Evolutionary conservation across 2,797 vertebrate species (phyloP), one percentile per base, ranked within the genome.

Genomic region (Coreius guichenoti): DNA sequence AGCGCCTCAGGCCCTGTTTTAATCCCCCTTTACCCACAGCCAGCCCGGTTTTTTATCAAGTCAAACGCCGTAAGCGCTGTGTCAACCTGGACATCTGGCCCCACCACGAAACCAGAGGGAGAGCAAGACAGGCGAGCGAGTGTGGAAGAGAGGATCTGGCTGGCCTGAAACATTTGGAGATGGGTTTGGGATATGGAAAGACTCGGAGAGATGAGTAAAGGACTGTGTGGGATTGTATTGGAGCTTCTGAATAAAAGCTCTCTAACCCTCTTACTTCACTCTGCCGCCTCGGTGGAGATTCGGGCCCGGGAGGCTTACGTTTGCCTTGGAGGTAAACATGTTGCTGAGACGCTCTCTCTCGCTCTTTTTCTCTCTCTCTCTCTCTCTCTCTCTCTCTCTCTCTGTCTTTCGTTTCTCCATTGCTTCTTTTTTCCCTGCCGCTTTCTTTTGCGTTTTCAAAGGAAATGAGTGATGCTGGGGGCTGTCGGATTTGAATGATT

Each of bases 81-180:
- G 96, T 97, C 97, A 96, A 90, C 91, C 94, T 96, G 97, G 98
- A 98, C 98, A 99, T 98, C 98, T 99, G 98, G 98, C 96, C 95
- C 91, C 93, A 92, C 93, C 92, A 94, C 94, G 92, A 92, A 96
- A 85, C 81, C 80, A 85, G 82, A 84, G 54, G 36, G 47, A 92
- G 90, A 76, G 67, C 81, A 75, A 47, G 78, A 81, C 79, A 65
- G 51, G 80, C 70, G 61, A 80, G 88, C 86, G 88, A 85, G 84
- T 78, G 88, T 78, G 68, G 82, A 49, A 82, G n/a, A 80, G 85
- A 87, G 87, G 83, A 90, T 89, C 90, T 91, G 95, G 93, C 92
- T 94, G 93, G 92, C 93, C 92, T 94, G 89, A 95, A 95, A 95
- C 95, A 95, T 96, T 95, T 92, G 92, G 93, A 91, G 80, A 91